Conservation (phyloP, 2,797 vertebrate species). For the Notoglanidium macrostoma region DNA sequence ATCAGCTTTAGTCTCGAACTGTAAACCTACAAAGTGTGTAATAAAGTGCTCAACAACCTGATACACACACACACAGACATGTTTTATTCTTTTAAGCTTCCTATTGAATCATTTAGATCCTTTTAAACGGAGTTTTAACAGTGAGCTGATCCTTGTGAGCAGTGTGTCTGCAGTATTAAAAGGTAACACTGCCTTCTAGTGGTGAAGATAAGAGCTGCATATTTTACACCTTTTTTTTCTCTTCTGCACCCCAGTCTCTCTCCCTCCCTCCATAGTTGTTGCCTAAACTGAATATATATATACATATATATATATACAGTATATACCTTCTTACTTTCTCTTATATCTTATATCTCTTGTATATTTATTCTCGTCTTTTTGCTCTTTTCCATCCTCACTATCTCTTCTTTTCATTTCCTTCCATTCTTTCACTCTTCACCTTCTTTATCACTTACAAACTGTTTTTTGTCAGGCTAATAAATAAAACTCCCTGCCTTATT, state of each 20-base stretch:
- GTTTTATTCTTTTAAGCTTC: neutral
- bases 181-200: conserved; percentile 55
- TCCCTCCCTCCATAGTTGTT: neutral
- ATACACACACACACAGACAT: neutral
- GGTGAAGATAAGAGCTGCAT: conserved; percentile 9
- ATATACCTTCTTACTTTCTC: no score
- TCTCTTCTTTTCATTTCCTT: neutral
- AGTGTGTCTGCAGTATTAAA: neutral
- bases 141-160: neutral
- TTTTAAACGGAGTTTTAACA: neutral
- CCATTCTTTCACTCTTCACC: no score
- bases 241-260: neutral
- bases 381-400: neutral
- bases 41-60: neutral
- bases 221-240: neutral
- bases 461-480: neutral
- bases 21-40: neutral
- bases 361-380: neutral
- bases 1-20: neutral
- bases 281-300: neutral
- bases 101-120: neutral
- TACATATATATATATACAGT: no score
- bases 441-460: neutral
- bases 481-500: neutral
- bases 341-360: no score